A percentile compares a stretch with the other conserved stretches of the same genome.
Conservation (phyloP, 2,888 invertebrate species). For the Erpobdella octoculata region DNA sequence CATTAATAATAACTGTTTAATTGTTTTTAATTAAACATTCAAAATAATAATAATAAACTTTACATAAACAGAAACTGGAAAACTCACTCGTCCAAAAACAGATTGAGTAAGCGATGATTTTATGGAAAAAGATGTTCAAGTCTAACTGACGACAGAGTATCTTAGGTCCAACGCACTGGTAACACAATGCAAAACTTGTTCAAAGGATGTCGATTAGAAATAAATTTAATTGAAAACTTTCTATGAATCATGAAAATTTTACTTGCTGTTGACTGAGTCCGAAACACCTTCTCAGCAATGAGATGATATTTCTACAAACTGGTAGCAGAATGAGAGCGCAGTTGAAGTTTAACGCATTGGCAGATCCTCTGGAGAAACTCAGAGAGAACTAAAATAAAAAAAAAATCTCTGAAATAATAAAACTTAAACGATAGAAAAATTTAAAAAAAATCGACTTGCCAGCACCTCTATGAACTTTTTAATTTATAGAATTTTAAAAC, state of each 20-base stretch:
- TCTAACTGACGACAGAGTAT: slow-evolving; percentile 43
- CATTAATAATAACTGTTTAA: slow-evolving; percentile 2
- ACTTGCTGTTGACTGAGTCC: not conserved
- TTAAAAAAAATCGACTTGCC: too few species aligned
- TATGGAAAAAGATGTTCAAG: slow-evolving; percentile 50
- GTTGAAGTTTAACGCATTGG: slow-evolving; percentile 50
- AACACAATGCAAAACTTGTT: not conserved
- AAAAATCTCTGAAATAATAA: too few species aligned
- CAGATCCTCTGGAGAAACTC: slow-evolving; percentile 48
- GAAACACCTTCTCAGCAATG: slow-evolving; percentile 45
- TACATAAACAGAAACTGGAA: too few species aligned
- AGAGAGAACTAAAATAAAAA: slow-evolving; percentile 43
- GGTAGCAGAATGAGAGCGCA: slow-evolving; percentile 51
- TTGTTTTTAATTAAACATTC: too few species aligned
- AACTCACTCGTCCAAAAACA: slow-evolving; percentile 46
- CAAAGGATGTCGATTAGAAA: not conserved
- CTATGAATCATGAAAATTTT: not conserved
- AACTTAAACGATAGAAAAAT: too few species aligned
- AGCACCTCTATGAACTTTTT: too few species aligned
- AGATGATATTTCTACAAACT: slow-evolving; percentile 50
- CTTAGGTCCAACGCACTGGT: not conserved
- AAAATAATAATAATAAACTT: too few species aligned
- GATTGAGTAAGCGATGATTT: slow-evolving; percentile 49
- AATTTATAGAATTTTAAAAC: too few species aligned
- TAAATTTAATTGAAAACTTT: not conserved